Evolutionary conservation across 2,113 vertebrate species (phyloP).

Genomic region (Oncorhynchus tshawytscha): DNA sequence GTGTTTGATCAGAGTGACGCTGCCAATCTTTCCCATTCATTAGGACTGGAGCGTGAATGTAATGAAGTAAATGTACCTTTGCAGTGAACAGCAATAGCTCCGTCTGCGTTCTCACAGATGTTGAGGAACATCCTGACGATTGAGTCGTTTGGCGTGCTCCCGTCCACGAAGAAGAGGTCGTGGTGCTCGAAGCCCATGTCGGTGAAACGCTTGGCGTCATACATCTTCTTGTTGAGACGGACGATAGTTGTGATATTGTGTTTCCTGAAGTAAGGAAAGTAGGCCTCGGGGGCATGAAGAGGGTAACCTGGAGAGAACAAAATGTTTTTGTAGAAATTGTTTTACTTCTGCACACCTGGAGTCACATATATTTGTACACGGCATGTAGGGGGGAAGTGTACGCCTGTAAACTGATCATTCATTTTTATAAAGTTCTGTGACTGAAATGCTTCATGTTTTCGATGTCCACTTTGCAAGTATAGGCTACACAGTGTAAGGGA

Average conservation of each 20-base stretch:
- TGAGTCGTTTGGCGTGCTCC: slow-evolving; percentile 88
- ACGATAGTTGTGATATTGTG: slow-evolving; percentile 87
- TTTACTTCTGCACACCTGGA: too few relatives aligned
- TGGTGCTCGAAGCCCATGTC: slow-evolving; percentile 92
- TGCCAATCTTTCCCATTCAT: neutral
- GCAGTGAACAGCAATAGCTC: slow-evolving; percentile 92
- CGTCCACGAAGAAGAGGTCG: slow-evolving; percentile 98
- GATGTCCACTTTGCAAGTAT: too few relatives aligned
- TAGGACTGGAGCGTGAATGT: neutral
- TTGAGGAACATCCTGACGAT: slow-evolving; percentile 91
- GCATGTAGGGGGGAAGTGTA: too few relatives aligned
- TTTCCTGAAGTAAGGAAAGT: slow-evolving; percentile 93
- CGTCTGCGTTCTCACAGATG: slow-evolving; percentile 92
- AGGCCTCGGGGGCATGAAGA: slow-evolving; percentile 92
- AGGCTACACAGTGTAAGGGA: too few relatives aligned
- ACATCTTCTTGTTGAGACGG: slow-evolving; percentile 95
- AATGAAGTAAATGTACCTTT: slow-evolving; percentile 78
- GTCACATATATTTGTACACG: too few relatives aligned
- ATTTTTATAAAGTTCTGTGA: too few relatives aligned
- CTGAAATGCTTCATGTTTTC: too few relatives aligned
- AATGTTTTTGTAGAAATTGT: too few relatives aligned
- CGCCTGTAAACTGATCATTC: too few relatives aligned
- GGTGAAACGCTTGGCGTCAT: slow-evolving; percentile 90
- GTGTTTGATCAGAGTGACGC: too few relatives aligned
- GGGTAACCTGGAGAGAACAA: slow-evolving; percentile 79